Percentiles rank a stretch among this genome's conserved stretches.
phyloP scores from a whole-genome alignment of 2,797 vertebrate genomes.

The Chrysocyon brachyurus region DNA sequence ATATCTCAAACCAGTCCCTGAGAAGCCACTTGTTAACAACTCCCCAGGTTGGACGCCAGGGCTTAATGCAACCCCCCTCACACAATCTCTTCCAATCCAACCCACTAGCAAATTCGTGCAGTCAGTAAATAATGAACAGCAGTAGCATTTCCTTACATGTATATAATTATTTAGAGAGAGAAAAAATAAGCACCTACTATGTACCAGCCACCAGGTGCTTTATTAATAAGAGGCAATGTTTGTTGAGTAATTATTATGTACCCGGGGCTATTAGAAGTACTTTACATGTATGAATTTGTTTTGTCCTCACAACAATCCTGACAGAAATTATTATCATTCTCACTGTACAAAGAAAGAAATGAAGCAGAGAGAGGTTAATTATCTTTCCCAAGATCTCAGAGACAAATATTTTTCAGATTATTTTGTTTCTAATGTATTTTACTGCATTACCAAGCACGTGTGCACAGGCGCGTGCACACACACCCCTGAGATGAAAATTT shows the following conservation, averaged over 20 bases:
- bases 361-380: neutral
- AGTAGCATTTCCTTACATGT: neutral
- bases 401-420: slow-evolving; percentile 14
- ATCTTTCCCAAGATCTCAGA: neutral
- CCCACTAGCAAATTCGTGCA: neutral
- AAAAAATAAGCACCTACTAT: neutral
- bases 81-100: neutral
- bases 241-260: slow-evolving; percentile 5
- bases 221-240: slow-evolving; percentile 26
- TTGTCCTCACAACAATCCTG: neutral
- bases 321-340: neutral
- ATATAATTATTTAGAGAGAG: neutral
- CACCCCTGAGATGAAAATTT: neutral
- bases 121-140: neutral
- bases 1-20: neutral
- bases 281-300: neutral
- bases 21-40: neutral
- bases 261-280: neutral
- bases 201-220: neutral
- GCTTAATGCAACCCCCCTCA: neutral
- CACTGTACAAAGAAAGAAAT: neutral
- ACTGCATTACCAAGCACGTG: neutral
- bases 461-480: neutral
- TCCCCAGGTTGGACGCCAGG: neutral
- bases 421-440: slow-evolving; percentile 45